Conservation (phyloP, 1,140 invertebrate species). For the Kradibia gibbosae region DNA sequence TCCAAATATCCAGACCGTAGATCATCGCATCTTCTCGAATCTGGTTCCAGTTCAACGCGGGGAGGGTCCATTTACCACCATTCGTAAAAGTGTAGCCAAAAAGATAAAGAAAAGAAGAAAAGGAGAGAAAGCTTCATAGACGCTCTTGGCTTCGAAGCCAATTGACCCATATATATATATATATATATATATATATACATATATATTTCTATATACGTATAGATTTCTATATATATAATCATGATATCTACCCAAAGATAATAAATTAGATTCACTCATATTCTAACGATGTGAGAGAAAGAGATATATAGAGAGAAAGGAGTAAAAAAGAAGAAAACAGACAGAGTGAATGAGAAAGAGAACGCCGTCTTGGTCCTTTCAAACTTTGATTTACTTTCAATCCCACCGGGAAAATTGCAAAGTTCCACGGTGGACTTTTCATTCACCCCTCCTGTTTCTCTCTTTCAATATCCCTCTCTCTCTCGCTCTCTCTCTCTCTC, state of each 20-base stretch:
- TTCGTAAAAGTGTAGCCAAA: not conserved
- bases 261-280: constrained; percentile 55
- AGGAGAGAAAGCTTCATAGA: not conserved
- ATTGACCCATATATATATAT: not conserved
- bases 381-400: constrained; percentile 57
- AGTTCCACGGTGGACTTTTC: constrained; percentile 37
- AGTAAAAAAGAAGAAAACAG: no score
- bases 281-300: constrained; percentile 9
- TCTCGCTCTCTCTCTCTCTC: not conserved
- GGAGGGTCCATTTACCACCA: not conserved
- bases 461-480: not conserved
- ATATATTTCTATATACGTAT: no score
- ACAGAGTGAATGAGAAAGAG: no score
- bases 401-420: constrained; percentile 48
- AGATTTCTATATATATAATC: not conserved
- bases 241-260: constrained; percentile 34
- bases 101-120: not conserved
- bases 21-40: not conserved
- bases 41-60: not conserved
- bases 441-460: not conserved
- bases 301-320: not conserved
- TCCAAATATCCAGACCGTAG: constrained; percentile 21
- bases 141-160: constrained; percentile 11
- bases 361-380: constrained; percentile 49
- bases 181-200: no score